Evolutionary conservation across 2,888 invertebrate genomes (phyloP).

Genomic region (Temnothorax rugatulus): DNA sequence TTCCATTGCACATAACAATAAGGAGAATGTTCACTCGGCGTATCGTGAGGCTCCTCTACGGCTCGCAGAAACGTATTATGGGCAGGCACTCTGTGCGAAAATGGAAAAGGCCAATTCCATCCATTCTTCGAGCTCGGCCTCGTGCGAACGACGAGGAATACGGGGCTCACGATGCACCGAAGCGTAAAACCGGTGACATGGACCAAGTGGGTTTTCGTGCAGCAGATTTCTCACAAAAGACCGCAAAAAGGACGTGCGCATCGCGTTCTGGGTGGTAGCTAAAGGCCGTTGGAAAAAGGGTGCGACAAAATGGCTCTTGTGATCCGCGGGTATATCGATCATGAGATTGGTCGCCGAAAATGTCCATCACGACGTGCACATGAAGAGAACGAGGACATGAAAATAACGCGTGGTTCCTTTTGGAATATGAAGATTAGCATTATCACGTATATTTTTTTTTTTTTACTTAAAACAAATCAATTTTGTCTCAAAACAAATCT

Average conservation of each 20-base stretch:
- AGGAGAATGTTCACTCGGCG: constrained; percentile 64
- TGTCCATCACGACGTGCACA: constrained; percentile 42
- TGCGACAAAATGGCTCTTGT: constrained; percentile 58
- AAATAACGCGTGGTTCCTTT: not conserved
- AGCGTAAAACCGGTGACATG: constrained; percentile 81
- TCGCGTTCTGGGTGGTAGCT: constrained; percentile 11
- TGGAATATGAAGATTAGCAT: not conserved
- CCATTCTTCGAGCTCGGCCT: constrained; percentile 79
- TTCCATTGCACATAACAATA: constrained; percentile 28
- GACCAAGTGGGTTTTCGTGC: constrained; percentile 79
- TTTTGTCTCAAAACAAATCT: not conserved
- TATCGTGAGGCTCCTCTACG: constrained; percentile 50
- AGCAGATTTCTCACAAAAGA: constrained; percentile 74
- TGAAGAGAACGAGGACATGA: not conserved
- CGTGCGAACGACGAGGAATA: constrained; percentile 75
- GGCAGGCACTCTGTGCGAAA: constrained; percentile 69
- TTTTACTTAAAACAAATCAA: not conserved
- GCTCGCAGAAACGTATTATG: constrained; percentile 63
- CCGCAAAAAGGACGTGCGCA: constrained; percentile 69
- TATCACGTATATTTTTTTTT: not conserved
- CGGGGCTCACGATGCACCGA: constrained; percentile 73
- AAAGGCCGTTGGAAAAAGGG: constrained; percentile 42
- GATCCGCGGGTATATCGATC: constrained; percentile 24
- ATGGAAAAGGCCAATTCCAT: constrained; percentile 77
- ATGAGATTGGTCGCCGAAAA: constrained; percentile 54